Evolutionary conservation across 2,888 invertebrate species (phyloP), one percentile per base, ranked within the genome.

Genomic region (Netelia fuscicornis): DNA sequence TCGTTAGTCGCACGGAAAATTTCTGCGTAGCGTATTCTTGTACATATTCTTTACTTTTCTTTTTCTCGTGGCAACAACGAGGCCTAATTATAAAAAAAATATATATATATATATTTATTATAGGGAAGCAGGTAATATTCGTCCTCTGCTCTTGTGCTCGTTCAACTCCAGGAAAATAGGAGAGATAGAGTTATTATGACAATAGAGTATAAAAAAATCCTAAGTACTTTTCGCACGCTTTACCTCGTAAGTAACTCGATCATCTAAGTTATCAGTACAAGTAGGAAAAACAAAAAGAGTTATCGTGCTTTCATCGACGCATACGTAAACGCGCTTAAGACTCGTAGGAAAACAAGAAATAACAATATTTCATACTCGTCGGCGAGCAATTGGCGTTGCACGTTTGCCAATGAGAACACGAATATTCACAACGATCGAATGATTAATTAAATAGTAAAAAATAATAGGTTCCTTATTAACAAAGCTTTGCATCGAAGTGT

Each of bases 161-260:
- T 65, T 62, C 72, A 30, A 48, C 72, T 60, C 48, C 44, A 37
- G 48, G 64, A 64, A 44, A 37, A 78, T 20, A 56, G 78, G 23
- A 42, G 75, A 54, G 6, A 60, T 70, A 37, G 42, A 56, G 56
- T 56, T 44, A 58, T 17, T 44, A 81, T 64, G 56, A 77, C 52
- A 64, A 44, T 65, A 56, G n/a, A 56, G 56, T 71, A 67, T 58
- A 76, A 80, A 71, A 54, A 58, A 78, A 13, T 72, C 25, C 72
- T 85, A 85, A 85, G 85, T 85, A 85, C 85, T 70, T 71, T 52
- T 85, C 78, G 84, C 78, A 71, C 60, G 20, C 60, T 23, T 81
- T 60, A 74, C 54, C 70, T 58, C 70, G 58, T 77, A 70, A 74
- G 77, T 74, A 78, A 30, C 77, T 81, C 78, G 68, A 79, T 82